phyloP scores from a whole-genome alignment of 2,888 invertebrate species.

The Hanleya hanleyi region DNA sequence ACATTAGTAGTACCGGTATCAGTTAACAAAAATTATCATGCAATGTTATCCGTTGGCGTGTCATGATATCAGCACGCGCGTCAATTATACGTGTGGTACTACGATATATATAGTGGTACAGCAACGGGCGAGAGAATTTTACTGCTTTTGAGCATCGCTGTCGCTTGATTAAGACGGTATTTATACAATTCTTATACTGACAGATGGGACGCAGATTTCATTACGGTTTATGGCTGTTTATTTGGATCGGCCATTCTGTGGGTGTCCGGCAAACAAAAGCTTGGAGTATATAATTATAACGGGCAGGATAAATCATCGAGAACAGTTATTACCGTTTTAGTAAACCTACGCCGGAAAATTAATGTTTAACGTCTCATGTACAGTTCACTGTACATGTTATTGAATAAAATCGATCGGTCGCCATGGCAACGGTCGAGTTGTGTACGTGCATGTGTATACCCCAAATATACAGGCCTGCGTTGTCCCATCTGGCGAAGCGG shows the following conservation, averaged over 20 bases:
- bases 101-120: no score
- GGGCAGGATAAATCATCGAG: background rate
- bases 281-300: constrained; percentile 6
- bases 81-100: no score
- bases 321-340: constrained; percentile 11
- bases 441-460: constrained; percentile 11
- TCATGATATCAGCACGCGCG: no score
- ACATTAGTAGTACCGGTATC: no score
- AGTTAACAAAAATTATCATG: no score
- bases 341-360: constrained; percentile 8
- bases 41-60: no score
- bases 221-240: background rate
- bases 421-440: background rate
- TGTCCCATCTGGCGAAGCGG: constrained; percentile 9
- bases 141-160: no score
- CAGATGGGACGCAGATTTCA: constrained; percentile 8
- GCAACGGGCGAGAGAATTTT: background rate
- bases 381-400: constrained; percentile 7
- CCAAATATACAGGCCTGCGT: background rate
- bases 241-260: background rate
- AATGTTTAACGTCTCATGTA: constrained; percentile 11
- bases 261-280: background rate
- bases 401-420: constrained; percentile 4
- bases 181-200: constrained; percentile 1
- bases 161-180: background rate